Evolutionary conservation across 2,888 invertebrate genomes (phyloP), one percentile per base, ranked within the genome.

Genomic region (Diarsia mendica): DNA sequence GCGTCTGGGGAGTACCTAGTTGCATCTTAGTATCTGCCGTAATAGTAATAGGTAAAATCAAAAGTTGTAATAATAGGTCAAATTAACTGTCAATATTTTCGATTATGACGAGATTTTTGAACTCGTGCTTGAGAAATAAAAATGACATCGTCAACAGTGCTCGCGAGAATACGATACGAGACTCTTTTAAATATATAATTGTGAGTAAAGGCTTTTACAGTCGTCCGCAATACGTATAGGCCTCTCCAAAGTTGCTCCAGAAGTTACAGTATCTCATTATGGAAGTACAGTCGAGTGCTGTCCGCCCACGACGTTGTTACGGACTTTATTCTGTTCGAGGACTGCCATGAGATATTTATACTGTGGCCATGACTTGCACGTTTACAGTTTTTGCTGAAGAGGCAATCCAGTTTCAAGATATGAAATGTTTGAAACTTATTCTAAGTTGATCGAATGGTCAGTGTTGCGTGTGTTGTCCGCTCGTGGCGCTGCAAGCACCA

Each of bases 321-420:
- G 33, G 23, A 77, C 55, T 76, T 64, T 55, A 82, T 51, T 85
- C 44, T 58, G 66, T 51, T 63, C 48, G 58, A 72, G 51, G 53
- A 49, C 51, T 65, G 65, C 33, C 78, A 64, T 85, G 85, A 82
- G n/a, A n/a, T n/a, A n/a, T n/a, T n/a, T n/a, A n/a, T n/a, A n/a
- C n/a, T n/a, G n/a, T n/a, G n/a, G n/a, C n/a, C n/a, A 64, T 85
- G 85, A 82, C 86, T 82, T 77, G 82, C 83, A 64, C 55, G 46
- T 82, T 68, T 13, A 18, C 60, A 67, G 58, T 77, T 82, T 84
- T 83, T 80, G 66, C 66, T 28, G 49, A 60, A 68, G 39, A 68
- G 72, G 72, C 78, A 49, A 68, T 77, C 69, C 44, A 77, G 72
- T 83, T 82, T 49, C 49, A 64, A 64, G 51, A 68, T 82, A 77